Evolutionary conservation across 2,113 vertebrate genomes (phyloP).

Genomic region (Drymodes brunneopygia): DNA sequence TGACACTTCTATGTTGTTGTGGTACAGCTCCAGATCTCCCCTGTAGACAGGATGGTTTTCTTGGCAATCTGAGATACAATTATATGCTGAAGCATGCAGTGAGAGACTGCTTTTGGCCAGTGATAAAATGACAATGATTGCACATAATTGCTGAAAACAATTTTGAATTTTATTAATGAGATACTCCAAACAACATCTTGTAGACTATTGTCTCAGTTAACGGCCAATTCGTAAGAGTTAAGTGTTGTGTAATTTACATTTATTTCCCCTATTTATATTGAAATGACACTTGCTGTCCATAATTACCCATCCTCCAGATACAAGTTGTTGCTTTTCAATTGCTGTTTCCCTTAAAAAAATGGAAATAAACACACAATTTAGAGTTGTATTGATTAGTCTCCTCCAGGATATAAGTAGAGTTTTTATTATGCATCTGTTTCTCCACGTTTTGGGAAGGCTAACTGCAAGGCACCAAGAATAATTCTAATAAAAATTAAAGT

Average conservation of each 20-base stretch:
- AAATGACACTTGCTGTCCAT: constrained; percentile 36
- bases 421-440: not conserved
- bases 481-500: not conserved
- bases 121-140: constrained; percentile 68
- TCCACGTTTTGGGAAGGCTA: not conserved
- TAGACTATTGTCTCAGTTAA: constrained; percentile 60
- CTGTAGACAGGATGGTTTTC: constrained; percentile 29
- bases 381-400: not conserved
- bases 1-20: not conserved
- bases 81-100: constrained; percentile 32
- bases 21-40: not conserved
- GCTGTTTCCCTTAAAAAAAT: not conserved
- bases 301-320: constrained; percentile 36
- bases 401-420: not conserved
- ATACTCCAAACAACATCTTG: constrained; percentile 62
- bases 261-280: constrained; percentile 19
- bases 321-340: constrained; percentile 47
- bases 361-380: constrained; percentile 4
- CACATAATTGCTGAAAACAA: constrained; percentile 70
- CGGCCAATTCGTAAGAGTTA: constrained; percentile 52
- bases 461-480: not conserved
- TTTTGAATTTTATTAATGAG: constrained; percentile 75
- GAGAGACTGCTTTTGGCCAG: constrained; percentile 57
- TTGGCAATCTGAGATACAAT: constrained; percentile 49
- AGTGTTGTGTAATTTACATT: constrained; percentile 44